Percentiles rank a stretch among this genome's conserved stretches.
phyloP scores from a whole-genome alignment of 1,140 invertebrate genomes.

The Colletes gigas region DNA sequence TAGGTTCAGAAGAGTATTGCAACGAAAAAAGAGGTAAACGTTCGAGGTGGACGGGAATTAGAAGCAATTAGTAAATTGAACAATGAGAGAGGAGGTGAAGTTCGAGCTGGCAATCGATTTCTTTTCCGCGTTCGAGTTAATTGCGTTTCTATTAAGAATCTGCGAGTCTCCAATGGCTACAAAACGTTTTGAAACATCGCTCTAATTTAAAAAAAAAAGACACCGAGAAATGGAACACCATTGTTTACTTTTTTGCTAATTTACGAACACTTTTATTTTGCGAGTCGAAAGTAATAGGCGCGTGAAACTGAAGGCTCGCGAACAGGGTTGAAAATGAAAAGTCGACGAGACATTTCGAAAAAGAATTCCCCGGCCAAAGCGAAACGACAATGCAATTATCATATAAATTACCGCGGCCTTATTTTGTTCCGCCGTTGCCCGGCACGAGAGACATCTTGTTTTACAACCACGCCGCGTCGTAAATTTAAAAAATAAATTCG shows the following conservation, averaged over 20 bases:
- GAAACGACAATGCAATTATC: constrained; percentile 14
- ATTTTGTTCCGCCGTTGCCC: not conserved
- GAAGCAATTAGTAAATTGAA: constrained; percentile 31
- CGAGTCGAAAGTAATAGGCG: not conserved
- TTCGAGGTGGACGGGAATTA: constrained; percentile 10
- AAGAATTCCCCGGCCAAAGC: not conserved
- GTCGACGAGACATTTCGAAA: not conserved
- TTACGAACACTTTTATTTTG: too few species aligned
- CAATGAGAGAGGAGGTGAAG: constrained; percentile 1
- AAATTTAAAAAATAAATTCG: not conserved
- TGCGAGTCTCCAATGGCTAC: not conserved
- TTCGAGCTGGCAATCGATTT: constrained; percentile 7
- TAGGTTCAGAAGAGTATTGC: too few species aligned
- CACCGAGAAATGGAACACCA: too few species aligned
- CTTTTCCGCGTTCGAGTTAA: constrained; percentile 22
- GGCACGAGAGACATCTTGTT: not conserved
- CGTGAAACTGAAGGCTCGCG: not conserved
- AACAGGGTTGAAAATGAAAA: too few species aligned
- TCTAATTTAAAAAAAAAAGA: too few species aligned
- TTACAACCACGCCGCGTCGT: not conserved
- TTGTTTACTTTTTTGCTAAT: too few species aligned
- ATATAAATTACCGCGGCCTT: constrained; percentile 23
- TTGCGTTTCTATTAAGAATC: constrained; percentile 22
- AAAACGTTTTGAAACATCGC: not conserved
- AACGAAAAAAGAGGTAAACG: not conserved